Conservation (phyloP, 1,140 invertebrate genomes). For the Drosophila obscura region DNA sequence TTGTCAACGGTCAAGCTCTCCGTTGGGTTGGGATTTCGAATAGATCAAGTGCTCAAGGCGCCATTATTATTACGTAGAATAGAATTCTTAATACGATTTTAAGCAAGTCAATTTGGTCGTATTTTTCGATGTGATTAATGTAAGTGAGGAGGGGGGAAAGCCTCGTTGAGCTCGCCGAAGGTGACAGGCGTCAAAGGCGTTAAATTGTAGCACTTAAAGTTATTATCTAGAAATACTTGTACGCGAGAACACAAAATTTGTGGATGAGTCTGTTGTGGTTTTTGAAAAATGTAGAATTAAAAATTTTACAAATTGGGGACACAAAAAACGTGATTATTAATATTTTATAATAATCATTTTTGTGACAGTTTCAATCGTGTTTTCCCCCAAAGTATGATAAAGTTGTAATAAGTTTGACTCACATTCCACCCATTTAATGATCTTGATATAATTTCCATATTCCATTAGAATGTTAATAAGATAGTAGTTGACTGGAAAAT, state of each 20-base stretch:
- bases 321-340: neutral
- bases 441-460: constrained; percentile 37
- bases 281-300: constrained; percentile 4
- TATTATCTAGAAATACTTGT: constrained; percentile 13
- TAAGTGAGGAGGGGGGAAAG: constrained; percentile 23
- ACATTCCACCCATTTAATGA: constrained; percentile 11
- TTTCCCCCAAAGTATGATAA: too few species aligned
- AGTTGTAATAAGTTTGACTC: neutral
- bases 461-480: constrained; percentile 40
- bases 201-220: constrained; percentile 63
- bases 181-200: constrained; percentile 64
- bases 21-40: neutral
- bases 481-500: constrained; percentile 2
- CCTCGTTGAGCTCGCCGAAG: constrained; percentile 56
- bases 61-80: constrained; percentile 33
- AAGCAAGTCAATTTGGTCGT: constrained; percentile 50
- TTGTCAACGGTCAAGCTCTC: constrained; percentile 18
- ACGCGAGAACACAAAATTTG: constrained; percentile 6
- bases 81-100: constrained; percentile 34
- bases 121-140: constrained; percentile 42
- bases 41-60: constrained; percentile 17
- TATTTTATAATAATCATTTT: neutral
- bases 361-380: too few species aligned
- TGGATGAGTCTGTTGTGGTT: too few species aligned
- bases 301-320: neutral